phyloP scores from a whole-genome alignment of 1,140 invertebrate species.

The Aleiodes sp. region DNA sequence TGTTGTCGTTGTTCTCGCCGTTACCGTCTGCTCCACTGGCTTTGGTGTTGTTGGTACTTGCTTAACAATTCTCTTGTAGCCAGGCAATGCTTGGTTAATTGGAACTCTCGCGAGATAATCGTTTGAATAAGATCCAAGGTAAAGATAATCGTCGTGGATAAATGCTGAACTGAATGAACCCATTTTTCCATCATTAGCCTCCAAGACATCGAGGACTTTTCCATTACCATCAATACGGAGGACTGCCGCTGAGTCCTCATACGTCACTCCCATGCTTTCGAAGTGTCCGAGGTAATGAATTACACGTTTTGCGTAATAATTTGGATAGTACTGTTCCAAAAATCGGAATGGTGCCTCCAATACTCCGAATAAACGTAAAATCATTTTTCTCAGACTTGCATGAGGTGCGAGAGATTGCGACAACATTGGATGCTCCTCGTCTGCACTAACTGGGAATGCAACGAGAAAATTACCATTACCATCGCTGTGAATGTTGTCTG shows the following conservation, averaged over 20 bases:
- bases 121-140: conserved; percentile 77
- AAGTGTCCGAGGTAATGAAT: conserved; percentile 67
- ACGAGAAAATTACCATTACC: conserved; percentile 76
- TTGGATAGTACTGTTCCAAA: conserved; percentile 69
- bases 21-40: conserved; percentile 4
- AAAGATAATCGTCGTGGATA: conserved; percentile 68
- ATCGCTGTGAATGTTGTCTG: conserved; percentile 81
- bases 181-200: conserved; percentile 65
- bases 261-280: conserved; percentile 55
- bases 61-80: conserved; percentile 40
- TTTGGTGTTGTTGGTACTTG: conserved; percentile 7
- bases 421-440: conserved; percentile 66
- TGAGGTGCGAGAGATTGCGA: conserved; percentile 66
- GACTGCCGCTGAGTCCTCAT: conserved; percentile 57
- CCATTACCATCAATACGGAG: conserved; percentile 74
- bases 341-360: conserved; percentile 70
- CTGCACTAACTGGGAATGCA: conserved; percentile 66
- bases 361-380: conserved; percentile 65
- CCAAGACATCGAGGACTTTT: conserved; percentile 72
- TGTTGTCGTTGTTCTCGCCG: conserved; percentile 35
- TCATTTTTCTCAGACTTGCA: conserved; percentile 71
- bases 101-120: conserved; percentile 73
- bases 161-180: conserved; percentile 70
- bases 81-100: conserved; percentile 65
- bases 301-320: conserved; percentile 67